Evolutionary conservation across 2,888 invertebrate genomes (phyloP), one percentile per base, ranked within the genome.

Genomic region (Drosophila rubida): DNA sequence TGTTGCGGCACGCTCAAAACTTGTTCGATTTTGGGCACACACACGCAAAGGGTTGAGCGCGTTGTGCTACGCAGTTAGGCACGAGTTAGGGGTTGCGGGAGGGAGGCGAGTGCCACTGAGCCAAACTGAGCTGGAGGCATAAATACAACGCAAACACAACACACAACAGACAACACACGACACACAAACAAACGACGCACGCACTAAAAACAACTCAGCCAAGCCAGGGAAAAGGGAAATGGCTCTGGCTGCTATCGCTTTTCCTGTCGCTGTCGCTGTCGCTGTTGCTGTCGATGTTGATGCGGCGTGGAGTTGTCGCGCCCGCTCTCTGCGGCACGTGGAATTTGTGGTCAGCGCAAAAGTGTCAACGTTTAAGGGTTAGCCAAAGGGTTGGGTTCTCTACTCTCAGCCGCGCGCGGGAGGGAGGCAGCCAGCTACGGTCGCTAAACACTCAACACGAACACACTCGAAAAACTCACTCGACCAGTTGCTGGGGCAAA

Each of bases 331-430:
- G 60, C 4, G 44, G 66, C 73, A 60, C 44, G 73, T 72, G 13
- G 35, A 13, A 62, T 75, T 80, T 83, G 81, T 81, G 81, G 81
- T 81, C 87, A 87, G 67, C 68, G 39, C 51, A 65, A 79, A 87
- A 81, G 86, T 82, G 81, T 82, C 81, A 85, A 59, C 88, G 72
- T 75, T 82, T 82, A 85, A 67, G 84, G 75, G 78, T 81, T 73
- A 71, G 66, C 74, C 68, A 61, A 87, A 76, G 89, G 88, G 88
- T 86, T 88, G 87, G 27, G 72, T 61, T 62, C 32, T 32, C 32
- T 14, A 37, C 14, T 37, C 35, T 7, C 13, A 1, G 27, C 27
- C 27, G 7, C 4, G 2, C 46, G 32, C 13, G 14, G 71, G 60
- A 49, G 76, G 75, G 50, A 22, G 22, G n/a, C 1, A 19, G 19